These are phyloP conservation scores for Lepidurus packardi DNA, from an alignment of 1,140 invertebrate genomes.

Conservation along the genomic window DNA sequence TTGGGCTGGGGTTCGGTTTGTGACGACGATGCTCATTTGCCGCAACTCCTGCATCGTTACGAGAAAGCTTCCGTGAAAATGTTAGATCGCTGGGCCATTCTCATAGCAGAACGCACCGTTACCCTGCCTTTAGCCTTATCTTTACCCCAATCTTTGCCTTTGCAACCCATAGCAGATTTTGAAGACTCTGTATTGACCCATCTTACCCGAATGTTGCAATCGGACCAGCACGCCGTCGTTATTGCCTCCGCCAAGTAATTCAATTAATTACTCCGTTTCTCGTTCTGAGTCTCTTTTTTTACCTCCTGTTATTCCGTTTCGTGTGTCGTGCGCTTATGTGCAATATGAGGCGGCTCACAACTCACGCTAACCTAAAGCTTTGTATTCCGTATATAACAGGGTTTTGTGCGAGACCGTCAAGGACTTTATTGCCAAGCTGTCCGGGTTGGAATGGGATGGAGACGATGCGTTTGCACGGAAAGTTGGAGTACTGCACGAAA, in stretches of 20 bases:
- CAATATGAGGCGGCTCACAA: neutral
- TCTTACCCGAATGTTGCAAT: constrained; percentile 79
- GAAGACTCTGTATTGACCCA: constrained; percentile 74
- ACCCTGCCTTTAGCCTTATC: constrained; percentile 48
- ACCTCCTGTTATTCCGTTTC: neutral
- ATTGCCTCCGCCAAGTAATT: constrained; percentile 67
- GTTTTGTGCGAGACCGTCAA: constrained; percentile 73
- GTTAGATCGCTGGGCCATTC: constrained; percentile 58
- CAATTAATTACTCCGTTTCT: constrained; percentile 25
- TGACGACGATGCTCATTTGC: constrained; percentile 88
- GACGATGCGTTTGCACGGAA: constrained; percentile 53
- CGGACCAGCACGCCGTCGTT: constrained; percentile 67
- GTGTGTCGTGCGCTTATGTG: neutral
- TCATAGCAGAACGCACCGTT: constrained; percentile 56
- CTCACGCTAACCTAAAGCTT: constrained; percentile 30
- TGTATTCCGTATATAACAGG: constrained; percentile 42
- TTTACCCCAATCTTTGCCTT: constrained; percentile 47
- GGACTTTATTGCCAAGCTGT: constrained; percentile 60
- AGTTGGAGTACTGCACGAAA: constrained; percentile 68
- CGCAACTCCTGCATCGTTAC: constrained; percentile 83
- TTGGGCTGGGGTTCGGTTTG: constrained; percentile 93
- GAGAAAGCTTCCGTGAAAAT: constrained; percentile 93
- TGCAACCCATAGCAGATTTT: constrained; percentile 54
- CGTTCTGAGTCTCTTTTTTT: constrained; percentile 24
- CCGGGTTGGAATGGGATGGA: constrained; percentile 34